Base-by-base conservation (phyloP, 2,888 invertebrate genomes). In the Aspidapion aeneum region DNA sequence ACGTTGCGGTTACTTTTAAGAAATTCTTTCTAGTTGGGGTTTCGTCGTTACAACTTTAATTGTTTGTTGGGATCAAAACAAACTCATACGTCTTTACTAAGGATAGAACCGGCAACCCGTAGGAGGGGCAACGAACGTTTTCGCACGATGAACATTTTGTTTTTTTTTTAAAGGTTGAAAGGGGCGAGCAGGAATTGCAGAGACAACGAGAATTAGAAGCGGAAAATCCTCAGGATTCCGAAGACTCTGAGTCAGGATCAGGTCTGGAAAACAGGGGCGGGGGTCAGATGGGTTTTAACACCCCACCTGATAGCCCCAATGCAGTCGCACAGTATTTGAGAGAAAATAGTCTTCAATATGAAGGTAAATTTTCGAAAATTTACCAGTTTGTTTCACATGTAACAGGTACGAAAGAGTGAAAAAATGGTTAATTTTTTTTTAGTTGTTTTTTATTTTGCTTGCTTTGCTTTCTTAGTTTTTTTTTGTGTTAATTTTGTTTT, bases 261-360 rank as follows among this genome's bases (percentile, higher is more conserved):
- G 88, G 87, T 62, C 72, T 85, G 70, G 85, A 85, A 71, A 79
- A 80, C 74, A 85, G 88, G 69, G 61, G 60, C 21, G 63, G 70
- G 22, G 35, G 35, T 12, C 5, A 12, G 35, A 87, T 86, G 83
- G 88, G 88, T 20, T 87, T 84, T 78, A 88, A 86, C 73, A 97
- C 98, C 49, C 98, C 98, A 5, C 98, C 98, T 2, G 98, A 98
- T 82, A 96, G 96, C 60, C 98, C 98, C 18, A 89, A 90, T 62
- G 87, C 87, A 1, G 82, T 87, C 69, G 79, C 78, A 22, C 80
- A 80, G 62, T 80, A 84, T 60, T 84, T 86, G 69, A 86, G 93
- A 68, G 91, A 90, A 87, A 78, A 79, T 68, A 78, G 78, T 71
- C 72, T 80, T 67, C 90, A 91, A 74, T 92, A 92, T 79, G 91